Conservation (phyloP, 2,888 invertebrate genomes). For the Leucophenga montana region DNA sequence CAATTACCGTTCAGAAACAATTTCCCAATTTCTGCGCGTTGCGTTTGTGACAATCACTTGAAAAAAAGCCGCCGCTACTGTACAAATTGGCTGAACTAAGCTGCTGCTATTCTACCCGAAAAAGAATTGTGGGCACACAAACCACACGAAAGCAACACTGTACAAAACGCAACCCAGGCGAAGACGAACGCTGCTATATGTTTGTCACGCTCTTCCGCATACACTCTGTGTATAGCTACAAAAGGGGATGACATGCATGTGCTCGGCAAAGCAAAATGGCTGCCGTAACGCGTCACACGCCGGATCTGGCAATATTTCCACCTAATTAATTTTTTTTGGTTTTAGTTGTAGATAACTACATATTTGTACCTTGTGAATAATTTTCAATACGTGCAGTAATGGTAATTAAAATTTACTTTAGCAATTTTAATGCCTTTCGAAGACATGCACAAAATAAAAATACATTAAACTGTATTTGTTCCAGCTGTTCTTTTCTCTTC, state of each 20-base stretch:
- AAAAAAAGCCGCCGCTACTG: slow-evolving; percentile 18
- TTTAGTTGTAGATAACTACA: no score
- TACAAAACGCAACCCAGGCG: slow-evolving; percentile 7
- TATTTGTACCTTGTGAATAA: no score
- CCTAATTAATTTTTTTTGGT: no score
- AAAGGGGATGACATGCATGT: slow-evolving; percentile 1
- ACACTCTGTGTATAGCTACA: not conserved
- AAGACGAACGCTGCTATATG: not conserved
- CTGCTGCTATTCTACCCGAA: not conserved
- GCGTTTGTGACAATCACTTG: no score
- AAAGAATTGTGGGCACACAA: no score
- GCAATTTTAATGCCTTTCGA: no score
- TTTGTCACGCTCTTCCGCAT: not conserved
- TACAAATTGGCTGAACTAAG: slow-evolving; percentile 8
- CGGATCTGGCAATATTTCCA: no score
- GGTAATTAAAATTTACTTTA: no score
- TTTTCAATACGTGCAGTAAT: no score
- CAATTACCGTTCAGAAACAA: slow-evolving; percentile 1
- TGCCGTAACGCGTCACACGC: slow-evolving; percentile 14
- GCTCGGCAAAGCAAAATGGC: slow-evolving; percentile 19
- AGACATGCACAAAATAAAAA: no score
- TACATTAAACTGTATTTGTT: no score
- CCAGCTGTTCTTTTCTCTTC: no score
- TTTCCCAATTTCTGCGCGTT: slow-evolving; percentile 13
- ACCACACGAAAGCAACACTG: slow-evolving; percentile 3